Percentiles rank a stretch among this genome's conserved stretches.
These are phyloP conservation scores for Branchipolynoe longqiensis DNA, from an alignment of 2,888 invertebrate genomes.

Conservation along the genomic window DNA sequence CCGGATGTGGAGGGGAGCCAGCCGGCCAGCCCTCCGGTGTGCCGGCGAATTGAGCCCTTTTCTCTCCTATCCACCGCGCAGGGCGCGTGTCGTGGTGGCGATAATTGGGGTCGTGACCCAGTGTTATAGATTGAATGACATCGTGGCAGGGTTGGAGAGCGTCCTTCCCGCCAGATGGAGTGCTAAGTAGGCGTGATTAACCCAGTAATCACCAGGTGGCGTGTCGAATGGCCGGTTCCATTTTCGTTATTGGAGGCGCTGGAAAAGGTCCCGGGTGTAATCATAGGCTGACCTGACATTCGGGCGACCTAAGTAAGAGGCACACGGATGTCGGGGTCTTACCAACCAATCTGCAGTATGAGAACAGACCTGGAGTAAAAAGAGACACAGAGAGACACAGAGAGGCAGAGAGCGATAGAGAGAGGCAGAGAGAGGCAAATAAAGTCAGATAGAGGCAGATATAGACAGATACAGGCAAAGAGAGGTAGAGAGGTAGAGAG, in stretches of 20 bases:
- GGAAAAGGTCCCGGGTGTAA: background rate
- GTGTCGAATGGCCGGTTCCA: background rate
- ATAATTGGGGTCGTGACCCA: background rate
- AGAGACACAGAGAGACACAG: too few species aligned
- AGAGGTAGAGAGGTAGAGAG: too few species aligned
- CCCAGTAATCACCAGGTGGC: background rate
- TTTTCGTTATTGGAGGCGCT: background rate
- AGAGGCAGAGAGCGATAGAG: too few species aligned
- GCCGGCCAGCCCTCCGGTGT: too few species aligned
- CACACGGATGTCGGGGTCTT: too few species aligned
- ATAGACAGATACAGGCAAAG: too few species aligned
- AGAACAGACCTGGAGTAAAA: too few species aligned
- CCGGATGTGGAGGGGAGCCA: too few species aligned
- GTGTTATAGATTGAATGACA: slow-evolving; percentile 12
- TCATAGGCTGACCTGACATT: background rate
- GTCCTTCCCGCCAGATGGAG: background rate
- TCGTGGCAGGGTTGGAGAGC: background rate
- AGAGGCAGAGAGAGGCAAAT: too few species aligned
- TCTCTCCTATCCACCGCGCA: background rate
- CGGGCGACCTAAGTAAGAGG: background rate
- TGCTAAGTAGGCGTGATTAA: slow-evolving; percentile 12
- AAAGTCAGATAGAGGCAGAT: too few species aligned
- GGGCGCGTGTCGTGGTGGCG: background rate
- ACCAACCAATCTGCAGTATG: too few species aligned
- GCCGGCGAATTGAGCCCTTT: background rate